phyloP scores from a whole-genome alignment of 2,888 invertebrate species.

The Junonia oenone region DNA sequence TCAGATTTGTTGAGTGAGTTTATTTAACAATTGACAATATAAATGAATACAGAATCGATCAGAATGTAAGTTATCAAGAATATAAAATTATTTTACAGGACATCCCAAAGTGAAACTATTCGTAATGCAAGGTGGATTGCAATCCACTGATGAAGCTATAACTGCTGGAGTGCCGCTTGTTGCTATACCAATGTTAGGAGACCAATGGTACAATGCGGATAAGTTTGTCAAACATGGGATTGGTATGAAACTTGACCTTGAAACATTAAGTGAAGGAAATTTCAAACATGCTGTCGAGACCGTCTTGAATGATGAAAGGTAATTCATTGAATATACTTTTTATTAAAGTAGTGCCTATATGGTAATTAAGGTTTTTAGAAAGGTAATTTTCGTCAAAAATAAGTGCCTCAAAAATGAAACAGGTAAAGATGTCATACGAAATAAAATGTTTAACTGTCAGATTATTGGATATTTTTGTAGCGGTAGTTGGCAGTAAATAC shows the following conservation, averaged over 20 bases:
- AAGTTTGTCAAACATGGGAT: constrained; percentile 37
- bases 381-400: no score
- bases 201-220: constrained; percentile 52
- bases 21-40: background rate
- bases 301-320: constrained; percentile 31
- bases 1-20: background rate
- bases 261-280: constrained; percentile 31
- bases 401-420: no score
- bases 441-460: no score
- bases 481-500: no score
- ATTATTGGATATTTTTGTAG: no score
- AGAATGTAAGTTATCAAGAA: background rate
- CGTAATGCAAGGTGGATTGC: constrained; percentile 6
- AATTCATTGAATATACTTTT: no score
- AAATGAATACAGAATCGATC: background rate
- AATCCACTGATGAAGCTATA: no score
- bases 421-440: no score
- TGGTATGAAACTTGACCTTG: constrained; percentile 39
- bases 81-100: background rate
- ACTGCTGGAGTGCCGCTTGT: constrained; percentile 50
- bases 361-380: no score
- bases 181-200: constrained; percentile 53
- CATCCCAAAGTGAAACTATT: constrained; percentile 8
- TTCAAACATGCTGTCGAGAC: constrained; percentile 33
- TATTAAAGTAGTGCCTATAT: no score